Conservation (phyloP, 92 coral and sea anemone genomes). For the Meandrina meandrites region DNA sequence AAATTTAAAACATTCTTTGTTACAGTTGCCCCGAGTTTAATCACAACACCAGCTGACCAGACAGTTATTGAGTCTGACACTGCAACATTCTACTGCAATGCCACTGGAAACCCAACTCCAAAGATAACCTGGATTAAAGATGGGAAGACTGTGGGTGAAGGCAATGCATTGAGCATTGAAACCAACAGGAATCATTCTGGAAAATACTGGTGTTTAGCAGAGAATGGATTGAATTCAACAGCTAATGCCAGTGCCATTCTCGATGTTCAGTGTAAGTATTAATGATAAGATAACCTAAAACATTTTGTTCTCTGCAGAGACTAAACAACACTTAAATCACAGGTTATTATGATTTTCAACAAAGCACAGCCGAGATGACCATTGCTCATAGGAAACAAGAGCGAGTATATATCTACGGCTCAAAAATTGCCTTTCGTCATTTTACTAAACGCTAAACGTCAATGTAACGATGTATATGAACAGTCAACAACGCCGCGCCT, state of each 20-base stretch:
- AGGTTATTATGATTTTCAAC: too few species aligned
- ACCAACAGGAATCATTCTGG: slow-evolving; percentile 1
- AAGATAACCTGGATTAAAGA: slow-evolving; percentile 12
- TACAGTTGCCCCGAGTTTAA: not conserved
- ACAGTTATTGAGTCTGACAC: not conserved
- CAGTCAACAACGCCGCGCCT: too few species aligned
- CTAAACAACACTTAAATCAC: not conserved
- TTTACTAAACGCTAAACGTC: too few species aligned
- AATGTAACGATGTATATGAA: too few species aligned
- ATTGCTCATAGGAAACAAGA: too few species aligned
- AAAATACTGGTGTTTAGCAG: slow-evolving; percentile 14
- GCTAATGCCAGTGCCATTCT: slow-evolving; percentile 1
- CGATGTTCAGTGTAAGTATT: slow-evolving; percentile 4
- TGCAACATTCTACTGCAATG: not conserved
- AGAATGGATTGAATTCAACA: not conserved
- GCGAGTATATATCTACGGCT: too few species aligned
- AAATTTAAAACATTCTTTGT: not conserved
- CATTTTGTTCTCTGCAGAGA: too few species aligned
- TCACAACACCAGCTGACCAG: not conserved
- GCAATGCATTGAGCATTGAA: not conserved
- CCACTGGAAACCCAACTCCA: slow-evolving; percentile 16
- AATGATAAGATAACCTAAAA: too few species aligned
- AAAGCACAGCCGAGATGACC: too few species aligned
- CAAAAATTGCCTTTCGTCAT: too few species aligned
- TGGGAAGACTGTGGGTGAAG: slow-evolving; percentile 1